Evolutionary conservation across 2,888 invertebrate species (phyloP).

Genomic region (Polylopha cassiicola): DNA sequence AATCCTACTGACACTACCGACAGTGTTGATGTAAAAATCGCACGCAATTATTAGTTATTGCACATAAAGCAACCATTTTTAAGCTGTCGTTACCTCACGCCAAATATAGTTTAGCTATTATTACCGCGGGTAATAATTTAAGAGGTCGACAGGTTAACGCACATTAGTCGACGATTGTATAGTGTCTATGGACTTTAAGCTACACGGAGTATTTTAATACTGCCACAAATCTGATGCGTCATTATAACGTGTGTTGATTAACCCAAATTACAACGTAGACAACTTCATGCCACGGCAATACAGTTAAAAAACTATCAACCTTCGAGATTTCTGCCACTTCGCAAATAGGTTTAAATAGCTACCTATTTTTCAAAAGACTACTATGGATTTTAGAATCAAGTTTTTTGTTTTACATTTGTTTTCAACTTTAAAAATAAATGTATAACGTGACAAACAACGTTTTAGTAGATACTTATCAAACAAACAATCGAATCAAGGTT

Average conservation of each 20-base stretch:
- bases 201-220: slow-evolving; percentile 26
- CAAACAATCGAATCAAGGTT: too few species aligned
- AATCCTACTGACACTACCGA: too few species aligned
- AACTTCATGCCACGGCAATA: slow-evolving; percentile 9
- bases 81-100: slow-evolving; percentile 12
- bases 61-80: slow-evolving; percentile 6
- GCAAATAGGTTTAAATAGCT: too few species aligned
- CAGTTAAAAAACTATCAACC: slow-evolving; percentile 6
- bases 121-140: slow-evolving; percentile 15
- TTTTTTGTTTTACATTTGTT: too few species aligned
- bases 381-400: too few species aligned
- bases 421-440: too few species aligned
- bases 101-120: slow-evolving; percentile 12
- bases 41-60: neutral
- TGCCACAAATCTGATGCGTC: slow-evolving; percentile 1
- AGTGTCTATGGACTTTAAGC: slow-evolving; percentile 33
- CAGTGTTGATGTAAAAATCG: too few species aligned
- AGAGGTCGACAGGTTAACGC: slow-evolving; percentile 40
- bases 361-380: too few species aligned
- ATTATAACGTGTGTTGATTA: slow-evolving; percentile 13
- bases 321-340: slow-evolving; percentile 1
- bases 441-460: too few species aligned
- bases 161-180: slow-evolving; percentile 44
- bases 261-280: slow-evolving; percentile 13
- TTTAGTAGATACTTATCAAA: too few species aligned